A percentile compares a stretch with the other conserved stretches of the same genome.
Evolutionary conservation across 2,113 vertebrate genomes (phyloP).

Genomic region (Phaethon lepturus): DNA sequence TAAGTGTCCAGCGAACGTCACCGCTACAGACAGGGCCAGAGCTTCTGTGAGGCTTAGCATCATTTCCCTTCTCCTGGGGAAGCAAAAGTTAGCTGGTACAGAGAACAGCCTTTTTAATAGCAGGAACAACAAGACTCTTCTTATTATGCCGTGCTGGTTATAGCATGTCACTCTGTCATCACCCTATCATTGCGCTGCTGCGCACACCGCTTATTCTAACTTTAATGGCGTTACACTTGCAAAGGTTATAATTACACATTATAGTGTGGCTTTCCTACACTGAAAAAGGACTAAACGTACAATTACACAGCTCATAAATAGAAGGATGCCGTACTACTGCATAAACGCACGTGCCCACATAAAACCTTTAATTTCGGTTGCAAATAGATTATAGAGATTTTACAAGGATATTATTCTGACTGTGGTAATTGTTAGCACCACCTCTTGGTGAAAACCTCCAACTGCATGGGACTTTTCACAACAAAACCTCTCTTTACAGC

Average conservation of each 20-base stretch:
- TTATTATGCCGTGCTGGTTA: slow-evolving; percentile 40
- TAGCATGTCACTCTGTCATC: slow-evolving; percentile 60
- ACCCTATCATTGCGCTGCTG: slow-evolving; percentile 43
- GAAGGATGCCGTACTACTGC: neutral
- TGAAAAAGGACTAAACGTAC: neutral
- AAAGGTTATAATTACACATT: slow-evolving; percentile 67
- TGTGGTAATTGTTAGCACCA: slow-evolving; percentile 28
- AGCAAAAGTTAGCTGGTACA: neutral
- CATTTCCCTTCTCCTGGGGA: neutral
- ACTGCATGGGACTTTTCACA: neutral
- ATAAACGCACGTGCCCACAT: neutral
- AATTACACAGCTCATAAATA: slow-evolving; percentile 67
- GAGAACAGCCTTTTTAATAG: slow-evolving; percentile 7
- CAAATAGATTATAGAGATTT: slow-evolving; percentile 15
- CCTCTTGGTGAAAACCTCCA: slow-evolving; percentile 12
- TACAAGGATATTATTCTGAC: neutral
- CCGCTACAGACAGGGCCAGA: rapidly evolving
- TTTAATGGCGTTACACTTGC: slow-evolving; percentile 45
- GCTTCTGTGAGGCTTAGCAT: neutral
- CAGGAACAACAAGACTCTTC: slow-evolving; percentile 31
- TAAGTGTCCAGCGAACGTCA: neutral
- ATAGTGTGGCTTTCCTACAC: neutral
- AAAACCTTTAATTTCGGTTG: slow-evolving; percentile 36
- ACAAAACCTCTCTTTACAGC: neutral
- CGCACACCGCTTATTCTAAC: neutral